phyloP scores from a whole-genome alignment of 1,140 invertebrate species.

The Philotrypesis tridentata region DNA sequence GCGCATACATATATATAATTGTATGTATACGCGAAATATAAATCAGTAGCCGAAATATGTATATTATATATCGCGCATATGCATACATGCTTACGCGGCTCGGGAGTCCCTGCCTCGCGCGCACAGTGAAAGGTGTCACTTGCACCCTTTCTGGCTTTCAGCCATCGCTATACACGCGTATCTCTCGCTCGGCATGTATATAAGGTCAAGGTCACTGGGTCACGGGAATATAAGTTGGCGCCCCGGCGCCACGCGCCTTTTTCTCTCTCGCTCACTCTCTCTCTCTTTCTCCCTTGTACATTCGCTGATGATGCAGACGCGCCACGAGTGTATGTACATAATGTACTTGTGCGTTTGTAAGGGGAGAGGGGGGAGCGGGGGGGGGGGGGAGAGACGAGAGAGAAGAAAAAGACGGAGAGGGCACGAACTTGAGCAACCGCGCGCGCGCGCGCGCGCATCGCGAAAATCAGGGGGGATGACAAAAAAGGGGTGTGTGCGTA shows the following conservation, averaged over 20 bases:
- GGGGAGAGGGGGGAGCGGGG: background rate
- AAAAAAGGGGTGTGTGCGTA: no score
- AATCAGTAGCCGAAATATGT: background rate
- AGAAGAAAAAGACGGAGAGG: no score
- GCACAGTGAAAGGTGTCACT: slow-evolving; percentile 25
- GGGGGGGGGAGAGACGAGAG: background rate
- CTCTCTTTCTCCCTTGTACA: background rate
- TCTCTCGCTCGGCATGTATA: background rate
- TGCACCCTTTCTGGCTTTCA: slow-evolving; percentile 35
- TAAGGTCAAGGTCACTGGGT: slow-evolving; percentile 44
- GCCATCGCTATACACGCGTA: slow-evolving; percentile 10
- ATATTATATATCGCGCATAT: no score
- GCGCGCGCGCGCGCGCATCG: no score
- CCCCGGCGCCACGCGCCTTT: background rate
- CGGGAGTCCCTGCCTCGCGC: background rate
- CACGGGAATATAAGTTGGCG: slow-evolving; percentile 25
- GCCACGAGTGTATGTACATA: background rate
- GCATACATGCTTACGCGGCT: background rate
- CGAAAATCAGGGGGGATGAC: no score
- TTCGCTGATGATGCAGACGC: background rate
- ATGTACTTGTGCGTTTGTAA: no score
- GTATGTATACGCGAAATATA: slow-evolving; percentile 1
- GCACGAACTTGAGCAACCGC: no score
- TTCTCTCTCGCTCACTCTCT: background rate
- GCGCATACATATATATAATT: background rate